Evolutionary conservation across 2,888 invertebrate species (phyloP).

Genomic region (Callyntrura sp.): DNA sequence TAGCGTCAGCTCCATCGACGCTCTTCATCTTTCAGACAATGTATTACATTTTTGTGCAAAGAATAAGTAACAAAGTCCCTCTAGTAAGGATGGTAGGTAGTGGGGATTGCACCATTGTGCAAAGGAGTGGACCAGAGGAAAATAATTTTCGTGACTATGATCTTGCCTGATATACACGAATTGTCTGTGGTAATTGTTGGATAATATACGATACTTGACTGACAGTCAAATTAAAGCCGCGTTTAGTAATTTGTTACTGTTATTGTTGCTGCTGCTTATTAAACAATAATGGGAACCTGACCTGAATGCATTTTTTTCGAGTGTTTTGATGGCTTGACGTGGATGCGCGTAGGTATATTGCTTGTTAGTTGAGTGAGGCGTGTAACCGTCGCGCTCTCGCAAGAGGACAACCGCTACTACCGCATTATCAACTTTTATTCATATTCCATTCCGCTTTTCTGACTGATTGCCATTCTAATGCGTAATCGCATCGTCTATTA

Average conservation of each 20-base stretch:
- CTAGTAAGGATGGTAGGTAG: no score
- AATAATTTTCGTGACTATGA: constrained; percentile 35
- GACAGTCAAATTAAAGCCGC: constrained; percentile 40
- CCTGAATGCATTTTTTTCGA: constrained; percentile 43
- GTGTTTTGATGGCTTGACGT: no score
- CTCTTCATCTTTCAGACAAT: not conserved
- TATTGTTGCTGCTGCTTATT: not conserved
- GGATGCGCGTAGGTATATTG: no score
- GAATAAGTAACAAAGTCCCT: constrained; percentile 15
- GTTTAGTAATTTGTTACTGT: constrained; percentile 49
- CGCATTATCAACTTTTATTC: constrained; percentile 13
- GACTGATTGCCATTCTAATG: not conserved
- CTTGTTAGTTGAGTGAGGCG: no score
- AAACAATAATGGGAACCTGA: constrained; percentile 17
- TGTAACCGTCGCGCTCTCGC: no score
- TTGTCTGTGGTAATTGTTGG: not conserved
- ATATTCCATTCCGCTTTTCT: not conserved
- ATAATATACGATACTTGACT: constrained; percentile 3
- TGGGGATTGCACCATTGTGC: not conserved
- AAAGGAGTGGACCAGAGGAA: constrained; percentile 49
- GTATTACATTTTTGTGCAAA: not conserved
- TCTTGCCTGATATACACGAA: constrained; percentile 29
- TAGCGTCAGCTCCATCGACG: not conserved
- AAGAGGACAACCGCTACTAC: not conserved
- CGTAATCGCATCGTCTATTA: not conserved